Percentiles rank a stretch among this genome's conserved stretches.
These are phyloP conservation scores for Nezara viridula DNA, from an alignment of 2,888 invertebrate genomes.

Conservation along the genomic window DNA sequence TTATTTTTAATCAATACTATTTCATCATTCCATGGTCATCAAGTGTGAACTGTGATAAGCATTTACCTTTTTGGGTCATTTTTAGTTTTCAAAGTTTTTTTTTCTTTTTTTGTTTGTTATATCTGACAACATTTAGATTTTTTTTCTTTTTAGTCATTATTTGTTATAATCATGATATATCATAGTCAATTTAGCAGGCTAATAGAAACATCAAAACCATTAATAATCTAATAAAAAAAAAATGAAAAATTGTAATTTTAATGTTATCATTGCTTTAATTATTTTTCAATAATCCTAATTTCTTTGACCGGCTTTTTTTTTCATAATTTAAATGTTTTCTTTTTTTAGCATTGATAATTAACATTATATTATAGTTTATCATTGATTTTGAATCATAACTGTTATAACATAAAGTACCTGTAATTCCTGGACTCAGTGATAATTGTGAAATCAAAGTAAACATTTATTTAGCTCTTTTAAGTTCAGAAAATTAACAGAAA, in stretches of 20 bases:
- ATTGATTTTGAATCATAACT: constrained; percentile 28
- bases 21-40: constrained; percentile 51
- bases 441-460: neutral
- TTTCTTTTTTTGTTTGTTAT: no score
- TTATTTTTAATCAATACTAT: constrained; percentile 7
- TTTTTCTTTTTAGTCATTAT: neutral
- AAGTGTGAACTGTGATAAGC: constrained; percentile 55
- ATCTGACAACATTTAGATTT: neutral
- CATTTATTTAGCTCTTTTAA: neutral
- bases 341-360: constrained; percentile 22
- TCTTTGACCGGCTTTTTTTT: neutral
- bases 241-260: neutral
- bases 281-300: neutral
- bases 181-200: neutral
- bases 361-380: neutral
- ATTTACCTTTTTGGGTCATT: constrained; percentile 38
- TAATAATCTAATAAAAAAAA: neutral
- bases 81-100: constrained; percentile 33
- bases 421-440: constrained; percentile 5
- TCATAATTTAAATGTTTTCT: neutral
- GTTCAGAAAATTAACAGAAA: neutral
- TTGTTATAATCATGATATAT: neutral
- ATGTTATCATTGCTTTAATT: neutral
- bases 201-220: neutral
- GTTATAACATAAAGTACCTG: constrained; percentile 40